Evolutionary conservation across 2,113 vertebrate species (phyloP), one percentile per base, ranked within the genome.

Genomic region (Phylloscopus trochilus): DNA sequence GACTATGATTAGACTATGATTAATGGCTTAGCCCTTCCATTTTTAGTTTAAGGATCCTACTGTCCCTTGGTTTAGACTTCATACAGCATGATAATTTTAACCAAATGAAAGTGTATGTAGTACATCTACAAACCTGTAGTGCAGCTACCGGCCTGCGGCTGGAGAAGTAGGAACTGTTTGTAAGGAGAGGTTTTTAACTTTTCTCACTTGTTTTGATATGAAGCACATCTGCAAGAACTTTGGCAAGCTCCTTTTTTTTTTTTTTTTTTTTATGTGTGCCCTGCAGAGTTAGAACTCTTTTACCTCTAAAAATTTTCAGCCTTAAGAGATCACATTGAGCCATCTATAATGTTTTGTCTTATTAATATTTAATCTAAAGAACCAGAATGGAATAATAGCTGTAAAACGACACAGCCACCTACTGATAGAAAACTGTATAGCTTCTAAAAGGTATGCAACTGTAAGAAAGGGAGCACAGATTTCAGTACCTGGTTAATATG

Each of bases 371-470:
- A 70, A 59, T 59, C 58, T 30, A 83, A 78, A 56, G 10, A 69
- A 76, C 13, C 26, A 56, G 52, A 92, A 76, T 13, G 35, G 11
- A n/a, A 30, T 70, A 87, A 76, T 6, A 89, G 66, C 33, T 87
- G 41, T 93, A 95, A 96, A 91, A 79, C 11, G 2, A 87, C 63
- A 39, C 23, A 33, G 83, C 95, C 96, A 94, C 94, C 92, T 97
- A 79, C 90, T 95, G 88, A 89, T 82, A 33, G 74, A 95, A 96
- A 82, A 76, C 35, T 75, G 58, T 58, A 90, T 89, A 73, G 43
- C 86, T 82, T 86, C 69, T 62, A 19, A 70, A 89, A 58, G 11
- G 0, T 49, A 13, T 51, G 16, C 15, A 24, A 33, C 22, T 59
- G 20, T 10, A 69, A 46, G 43, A 8, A 74, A 80, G 28, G 18